These are phyloP conservation scores for Meloidogyne chitwoodi DNA, from an alignment of 1,140 invertebrate genomes.

Conservation along the genomic window DNA sequence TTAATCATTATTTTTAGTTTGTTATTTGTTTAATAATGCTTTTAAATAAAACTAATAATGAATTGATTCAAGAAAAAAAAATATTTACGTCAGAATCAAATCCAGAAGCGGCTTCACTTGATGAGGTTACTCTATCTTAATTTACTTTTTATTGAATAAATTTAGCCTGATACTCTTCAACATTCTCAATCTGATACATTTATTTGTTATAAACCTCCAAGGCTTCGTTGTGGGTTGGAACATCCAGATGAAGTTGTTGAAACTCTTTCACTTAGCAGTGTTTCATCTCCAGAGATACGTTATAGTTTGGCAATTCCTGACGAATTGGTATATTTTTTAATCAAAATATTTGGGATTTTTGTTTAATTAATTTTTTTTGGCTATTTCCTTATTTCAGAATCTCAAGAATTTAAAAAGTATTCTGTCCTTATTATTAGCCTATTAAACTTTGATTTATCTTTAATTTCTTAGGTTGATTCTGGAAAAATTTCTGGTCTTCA, in stretches of 20 bases:
- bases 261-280: constrained; percentile 90
- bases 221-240: constrained; percentile 86
- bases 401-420: no score
- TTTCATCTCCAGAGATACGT: constrained; percentile 87
- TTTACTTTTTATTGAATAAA: neutral
- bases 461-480: neutral
- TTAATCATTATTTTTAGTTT: neutral
- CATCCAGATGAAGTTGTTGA: constrained; percentile 99
- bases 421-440: no score
- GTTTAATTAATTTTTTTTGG: neutral
- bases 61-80: neutral
- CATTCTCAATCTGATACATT: constrained; percentile 45
- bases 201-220: constrained; percentile 88
- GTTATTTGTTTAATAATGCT: neutral
- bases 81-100: neutral
- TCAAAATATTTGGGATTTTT: no score
- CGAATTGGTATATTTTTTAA: constrained; percentile 75
- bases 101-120: neutral
- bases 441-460: neutral
- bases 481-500: constrained; percentile 83
- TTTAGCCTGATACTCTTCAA: constrained; percentile 30
- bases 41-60: neutral
- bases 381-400: neutral
- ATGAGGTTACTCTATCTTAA: neutral
- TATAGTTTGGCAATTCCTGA: constrained; percentile 82